Evolutionary conservation across 2,888 invertebrate genomes (phyloP).

Genomic region (Harpalus rufipes): DNA sequence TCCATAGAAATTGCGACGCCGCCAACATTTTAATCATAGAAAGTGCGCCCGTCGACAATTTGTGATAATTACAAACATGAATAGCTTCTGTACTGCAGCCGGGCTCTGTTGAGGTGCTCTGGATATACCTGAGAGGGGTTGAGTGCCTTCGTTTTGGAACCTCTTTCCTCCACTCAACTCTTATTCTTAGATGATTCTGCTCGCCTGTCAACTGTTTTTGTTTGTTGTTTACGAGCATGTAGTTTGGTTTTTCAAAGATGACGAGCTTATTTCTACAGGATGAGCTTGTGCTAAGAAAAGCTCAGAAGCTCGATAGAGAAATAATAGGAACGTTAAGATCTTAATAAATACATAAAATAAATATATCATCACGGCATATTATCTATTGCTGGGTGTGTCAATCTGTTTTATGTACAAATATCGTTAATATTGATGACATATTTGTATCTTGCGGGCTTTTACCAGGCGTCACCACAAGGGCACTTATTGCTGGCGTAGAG

Average conservation of each 20-base stretch:
- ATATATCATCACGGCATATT: too few relatives aligned
- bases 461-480: too few relatives aligned
- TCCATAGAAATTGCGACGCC: conserved; percentile 57
- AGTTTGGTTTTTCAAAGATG: conserved; percentile 2
- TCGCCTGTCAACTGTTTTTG: background rate
- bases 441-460: too few relatives aligned
- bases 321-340: too few relatives aligned
- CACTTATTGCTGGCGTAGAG: too few relatives aligned
- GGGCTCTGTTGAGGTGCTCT: conserved; percentile 41
- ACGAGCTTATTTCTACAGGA: background rate
- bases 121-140: conserved; percentile 37
- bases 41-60: conserved; percentile 60
- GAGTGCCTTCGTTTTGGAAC: conserved; percentile 9
- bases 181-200: background rate
- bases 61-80: conserved; percentile 62
- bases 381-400: too few relatives aligned
- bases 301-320: background rate
- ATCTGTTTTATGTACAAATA: too few relatives aligned
- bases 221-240: background rate
- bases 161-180: conserved; percentile 3
- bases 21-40: conserved; percentile 60
- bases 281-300: too few relatives aligned
- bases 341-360: too few relatives aligned
- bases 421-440: too few relatives aligned
- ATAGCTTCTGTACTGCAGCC: conserved; percentile 42